Evolutionary conservation across 2,888 invertebrate genomes (phyloP).

Genomic region (Pilophorus perplexus): DNA sequence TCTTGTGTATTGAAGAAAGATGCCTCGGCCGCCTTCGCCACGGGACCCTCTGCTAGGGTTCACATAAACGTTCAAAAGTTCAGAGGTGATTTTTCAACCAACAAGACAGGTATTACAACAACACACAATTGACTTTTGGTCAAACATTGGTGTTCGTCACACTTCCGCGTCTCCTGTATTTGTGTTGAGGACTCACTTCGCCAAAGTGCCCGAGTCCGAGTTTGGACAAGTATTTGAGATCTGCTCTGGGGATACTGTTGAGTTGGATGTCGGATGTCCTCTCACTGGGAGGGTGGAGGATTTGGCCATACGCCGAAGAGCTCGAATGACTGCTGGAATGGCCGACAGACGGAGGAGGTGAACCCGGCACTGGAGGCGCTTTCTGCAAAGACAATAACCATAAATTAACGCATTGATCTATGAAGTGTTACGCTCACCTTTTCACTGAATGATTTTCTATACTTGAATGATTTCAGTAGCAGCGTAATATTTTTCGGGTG

Average conservation of each 20-base stretch:
- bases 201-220: conserved; percentile 75
- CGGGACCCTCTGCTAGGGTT: too few relatives aligned
- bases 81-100: too few relatives aligned
- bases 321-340: conserved; percentile 45
- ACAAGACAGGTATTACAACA: too few relatives aligned
- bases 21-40: too few relatives aligned
- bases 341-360: conserved; percentile 51
- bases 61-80: too few relatives aligned
- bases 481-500: conserved; percentile 69
- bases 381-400: conserved; percentile 42
- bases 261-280: conserved; percentile 39
- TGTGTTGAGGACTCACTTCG: conserved; percentile 59
- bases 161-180: too few relatives aligned
- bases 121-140: too few relatives aligned
- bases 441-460: conserved; percentile 40
- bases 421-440: not conserved
- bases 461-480: conserved; percentile 61
- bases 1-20: too few relatives aligned
- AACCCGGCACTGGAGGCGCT: conserved; percentile 52
- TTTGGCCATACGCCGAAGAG: conserved; percentile 43
- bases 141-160: too few relatives aligned
- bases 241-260: conserved; percentile 67
- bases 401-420: not conserved
- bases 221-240: conserved; percentile 71
- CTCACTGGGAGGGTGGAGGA: conserved; percentile 38